A percentile compares a stretch with the other conserved stretches of the same genome.
Evolutionary conservation across 2,797 vertebrate species (phyloP).

Genomic region (Squalus acanthias): DNA sequence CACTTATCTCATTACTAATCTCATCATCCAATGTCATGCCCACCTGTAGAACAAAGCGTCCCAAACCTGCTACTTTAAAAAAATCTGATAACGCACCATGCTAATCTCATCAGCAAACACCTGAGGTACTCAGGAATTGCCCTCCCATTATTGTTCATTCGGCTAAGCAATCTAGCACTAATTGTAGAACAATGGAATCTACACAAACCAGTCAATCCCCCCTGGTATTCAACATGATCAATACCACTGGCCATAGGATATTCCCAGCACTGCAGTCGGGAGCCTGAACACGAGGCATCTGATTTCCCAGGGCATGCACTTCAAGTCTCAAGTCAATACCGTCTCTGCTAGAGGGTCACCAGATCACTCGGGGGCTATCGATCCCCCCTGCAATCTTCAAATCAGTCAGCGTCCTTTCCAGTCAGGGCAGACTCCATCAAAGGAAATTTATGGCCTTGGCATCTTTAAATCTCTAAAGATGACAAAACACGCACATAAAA

Average conservation of each 20-base stretch:
- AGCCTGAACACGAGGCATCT: conserved; percentile 19
- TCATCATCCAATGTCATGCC: too few relatives aligned
- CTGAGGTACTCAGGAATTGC: background rate
- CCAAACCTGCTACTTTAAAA: background rate
- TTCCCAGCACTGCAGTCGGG: conserved; percentile 29
- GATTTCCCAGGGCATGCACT: conserved; percentile 37
- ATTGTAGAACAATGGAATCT: conserved; percentile 12
- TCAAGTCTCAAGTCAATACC: conserved; percentile 37
- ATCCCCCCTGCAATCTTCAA: conserved; percentile 37
- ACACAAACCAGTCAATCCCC: conserved; percentile 20
- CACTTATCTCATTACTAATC: too few relatives aligned
- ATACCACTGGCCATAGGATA: conserved; percentile 33
- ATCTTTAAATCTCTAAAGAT: conserved; percentile 34
- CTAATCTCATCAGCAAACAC: background rate
- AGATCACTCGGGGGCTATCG: conserved; percentile 32
- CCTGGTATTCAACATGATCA: conserved; percentile 37
- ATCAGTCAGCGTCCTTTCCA: conserved; percentile 39
- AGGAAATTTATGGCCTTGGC: conserved; percentile 33
- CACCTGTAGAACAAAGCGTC: background rate
- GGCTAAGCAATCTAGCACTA: conserved; percentile 37
- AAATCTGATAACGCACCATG: background rate
- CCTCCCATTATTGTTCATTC: conserved; percentile 27
- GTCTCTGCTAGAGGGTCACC: conserved; percentile 18
- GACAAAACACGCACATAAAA: conserved; percentile 9
- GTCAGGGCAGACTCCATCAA: conserved; percentile 37